Base-by-base conservation (phyloP, 2,797 vertebrate genomes). In the Halcyon smyrnensis region DNA sequence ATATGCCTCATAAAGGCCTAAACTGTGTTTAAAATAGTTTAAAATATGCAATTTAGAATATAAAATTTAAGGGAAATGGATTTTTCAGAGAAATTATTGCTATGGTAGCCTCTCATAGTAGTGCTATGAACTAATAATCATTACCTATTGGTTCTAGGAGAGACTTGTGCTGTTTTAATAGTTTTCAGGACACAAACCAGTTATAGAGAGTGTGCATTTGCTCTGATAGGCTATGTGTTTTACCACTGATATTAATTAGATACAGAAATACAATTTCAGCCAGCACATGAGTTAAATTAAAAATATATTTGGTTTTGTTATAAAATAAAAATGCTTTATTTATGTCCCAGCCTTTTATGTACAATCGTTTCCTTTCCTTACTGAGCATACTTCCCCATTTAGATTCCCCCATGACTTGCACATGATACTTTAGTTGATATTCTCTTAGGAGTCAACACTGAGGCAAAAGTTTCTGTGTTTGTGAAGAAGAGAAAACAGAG, bases 61-160 rank as follows among this genome's bases (percentile, higher is more conserved):
- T 71, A n/a, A 60, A 69, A 91, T 68, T 82, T 70, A 32, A 86
- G 51, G 23, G 27, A 60, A 87, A 43, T 46, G 1, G 13, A 57
- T 79, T 95, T 97, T 96, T 94, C 53, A 59, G 48, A 37, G 59
- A 87, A 51, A 54, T 67, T 78, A 37, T 16, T 63, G 19, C n/a
- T 94, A 60, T 81, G 28, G 51, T 87, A 53, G 5, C 20, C 8
- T 75, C 5, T 67, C 48, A 41, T 56, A 65, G 20, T 68, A 59
- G 34, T 36, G 5, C 39, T 65, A 6, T 67, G n/a, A 84, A 81
- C 32, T 84, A 43, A 54, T 83, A 50, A 60, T 28, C 21, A 30
- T 48, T 46, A 8, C n/a, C 7, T 41, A 14, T 50, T 84, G 21
- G 10, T 32, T 89, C 92, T 18, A 48, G 21, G n/a, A 24, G 18